Conservation (phyloP, 2,797 vertebrate species). For the Capromys pilorides region DNA sequence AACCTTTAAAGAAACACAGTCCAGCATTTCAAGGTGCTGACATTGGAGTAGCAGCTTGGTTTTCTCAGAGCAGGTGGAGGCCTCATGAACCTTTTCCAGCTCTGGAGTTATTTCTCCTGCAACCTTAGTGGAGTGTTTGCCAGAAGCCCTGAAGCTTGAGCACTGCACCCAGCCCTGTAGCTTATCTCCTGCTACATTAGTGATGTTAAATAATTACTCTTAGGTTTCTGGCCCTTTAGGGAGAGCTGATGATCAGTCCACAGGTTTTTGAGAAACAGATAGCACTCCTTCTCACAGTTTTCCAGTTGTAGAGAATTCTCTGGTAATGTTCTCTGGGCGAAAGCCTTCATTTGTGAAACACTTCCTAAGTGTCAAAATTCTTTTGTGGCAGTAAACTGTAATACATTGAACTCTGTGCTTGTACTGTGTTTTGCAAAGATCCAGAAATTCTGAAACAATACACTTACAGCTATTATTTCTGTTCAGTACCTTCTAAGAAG, state of each 20-base stretch:
- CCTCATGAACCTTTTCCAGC: neutral
- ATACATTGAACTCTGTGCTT: conserved; percentile 47
- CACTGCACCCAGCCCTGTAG: neutral
- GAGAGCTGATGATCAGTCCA: conserved; percentile 16
- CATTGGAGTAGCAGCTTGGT: neutral
- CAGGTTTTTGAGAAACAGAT: conserved; percentile 27
- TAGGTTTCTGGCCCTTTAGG: conserved; percentile 10
- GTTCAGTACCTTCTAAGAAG: conserved; percentile 35
- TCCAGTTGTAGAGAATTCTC: neutral
- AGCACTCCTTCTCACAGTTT: neutral
- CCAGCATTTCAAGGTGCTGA: neutral
- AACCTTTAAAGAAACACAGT: conserved; percentile 11
- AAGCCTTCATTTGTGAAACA: neutral
- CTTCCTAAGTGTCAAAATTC: neutral
- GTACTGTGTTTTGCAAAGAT: conserved; percentile 39
- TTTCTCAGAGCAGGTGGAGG: neutral
- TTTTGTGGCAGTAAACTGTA: conserved; percentile 40
- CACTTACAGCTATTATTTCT: neutral
- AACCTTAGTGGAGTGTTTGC: neutral
- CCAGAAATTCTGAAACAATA: conserved; percentile 48
- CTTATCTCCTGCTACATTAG: conserved; percentile 17
- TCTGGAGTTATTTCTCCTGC: neutral
- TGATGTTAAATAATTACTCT: neutral
- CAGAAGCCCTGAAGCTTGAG: neutral
- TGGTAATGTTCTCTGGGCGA: neutral